A percentile compares a stretch with the other conserved stretches of the same genome.
Conservation (phyloP, 2,797 vertebrate genomes). For the Mallotus villosus region DNA sequence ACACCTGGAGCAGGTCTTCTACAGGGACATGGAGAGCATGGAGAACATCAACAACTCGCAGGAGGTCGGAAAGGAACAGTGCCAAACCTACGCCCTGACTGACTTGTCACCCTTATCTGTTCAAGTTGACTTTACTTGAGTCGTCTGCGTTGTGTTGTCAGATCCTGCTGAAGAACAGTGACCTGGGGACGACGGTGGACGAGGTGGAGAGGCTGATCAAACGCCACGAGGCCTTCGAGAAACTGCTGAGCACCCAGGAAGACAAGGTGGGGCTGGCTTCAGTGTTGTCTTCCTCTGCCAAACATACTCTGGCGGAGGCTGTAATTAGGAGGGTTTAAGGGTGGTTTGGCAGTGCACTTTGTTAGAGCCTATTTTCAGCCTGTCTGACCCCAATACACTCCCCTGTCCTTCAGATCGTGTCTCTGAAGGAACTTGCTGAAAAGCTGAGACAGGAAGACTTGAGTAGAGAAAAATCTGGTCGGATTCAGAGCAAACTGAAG, state of each 20-base stretch:
- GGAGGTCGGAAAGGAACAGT: conserved; percentile 71
- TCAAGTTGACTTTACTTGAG: not conserved
- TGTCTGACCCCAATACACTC: not conserved
- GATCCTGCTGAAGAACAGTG: conserved; percentile 81
- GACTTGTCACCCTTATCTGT: not conserved
- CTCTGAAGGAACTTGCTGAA: conserved; percentile 76
- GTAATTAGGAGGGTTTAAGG: too few species aligned
- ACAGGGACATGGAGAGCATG: conserved; percentile 77
- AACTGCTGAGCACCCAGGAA: conserved; percentile 84
- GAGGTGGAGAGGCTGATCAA: conserved; percentile 82
- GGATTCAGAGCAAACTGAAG: conserved; percentile 66
- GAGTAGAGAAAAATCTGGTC: conserved; percentile 58
- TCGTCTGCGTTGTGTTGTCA: conserved; percentile 41
- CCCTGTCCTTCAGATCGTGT: conserved; percentile 66
- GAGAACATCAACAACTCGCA: conserved; percentile 79
- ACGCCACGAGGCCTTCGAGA: conserved; percentile 87
- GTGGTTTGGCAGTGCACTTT: not conserved
- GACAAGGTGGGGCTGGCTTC: conserved; percentile 78
- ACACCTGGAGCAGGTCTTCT: conserved; percentile 82
- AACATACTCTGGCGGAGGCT: not conserved
- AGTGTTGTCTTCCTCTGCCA: not conserved
- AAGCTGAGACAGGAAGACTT: conserved; percentile 57
- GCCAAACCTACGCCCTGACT: too few species aligned
- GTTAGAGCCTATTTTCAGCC: not conserved
- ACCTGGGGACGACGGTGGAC: conserved; percentile 77